Percentiles rank a stretch among this genome's conserved stretches.
These are phyloP conservation scores for Hoplostethus atlanticus DNA, from an alignment of 2,797 vertebrate species.

Conservation along the genomic window DNA sequence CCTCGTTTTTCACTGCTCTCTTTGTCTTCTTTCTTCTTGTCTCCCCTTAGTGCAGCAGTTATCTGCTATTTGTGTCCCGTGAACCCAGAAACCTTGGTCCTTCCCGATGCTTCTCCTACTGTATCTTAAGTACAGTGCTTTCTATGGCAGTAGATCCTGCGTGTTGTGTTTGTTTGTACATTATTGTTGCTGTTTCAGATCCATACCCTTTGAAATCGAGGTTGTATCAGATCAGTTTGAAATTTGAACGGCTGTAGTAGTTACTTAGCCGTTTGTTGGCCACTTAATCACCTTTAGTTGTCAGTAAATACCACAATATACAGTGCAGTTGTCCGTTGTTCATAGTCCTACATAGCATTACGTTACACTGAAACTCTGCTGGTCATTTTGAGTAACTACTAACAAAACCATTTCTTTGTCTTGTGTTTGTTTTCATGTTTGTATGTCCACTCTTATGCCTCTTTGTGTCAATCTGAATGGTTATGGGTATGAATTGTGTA, in stretches of 20 bases:
- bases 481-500: conserved; percentile 27
- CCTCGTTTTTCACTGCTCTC: conserved; percentile 34
- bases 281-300: too few species aligned
- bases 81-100: conserved; percentile 46
- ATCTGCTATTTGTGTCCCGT: conserved; percentile 40
- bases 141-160: conserved; percentile 22
- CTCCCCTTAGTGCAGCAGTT: conserved; percentile 9
- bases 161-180: conserved; percentile 2
- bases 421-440: conserved; percentile 65
- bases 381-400: conserved; percentile 30
- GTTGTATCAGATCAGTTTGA: conserved; percentile 18
- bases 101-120: conserved; percentile 43
- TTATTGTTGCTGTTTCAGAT: conserved; percentile 12
- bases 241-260: neutral
- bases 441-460: conserved; percentile 55
- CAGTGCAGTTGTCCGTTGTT: conserved; percentile 7
- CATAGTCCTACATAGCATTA: neutral
- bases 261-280: too few species aligned
- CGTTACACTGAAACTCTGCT: conserved; percentile 6
- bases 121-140: conserved; percentile 40
- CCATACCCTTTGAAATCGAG: neutral
- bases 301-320: neutral
- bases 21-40: conserved; percentile 24
- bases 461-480: conserved; percentile 48
- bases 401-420: conserved; percentile 31